Percentiles rank a stretch among this genome's conserved stretches.
Evolutionary conservation across 2,888 invertebrate genomes (phyloP).

Genomic region (Tenthredo distinguenda): DNA sequence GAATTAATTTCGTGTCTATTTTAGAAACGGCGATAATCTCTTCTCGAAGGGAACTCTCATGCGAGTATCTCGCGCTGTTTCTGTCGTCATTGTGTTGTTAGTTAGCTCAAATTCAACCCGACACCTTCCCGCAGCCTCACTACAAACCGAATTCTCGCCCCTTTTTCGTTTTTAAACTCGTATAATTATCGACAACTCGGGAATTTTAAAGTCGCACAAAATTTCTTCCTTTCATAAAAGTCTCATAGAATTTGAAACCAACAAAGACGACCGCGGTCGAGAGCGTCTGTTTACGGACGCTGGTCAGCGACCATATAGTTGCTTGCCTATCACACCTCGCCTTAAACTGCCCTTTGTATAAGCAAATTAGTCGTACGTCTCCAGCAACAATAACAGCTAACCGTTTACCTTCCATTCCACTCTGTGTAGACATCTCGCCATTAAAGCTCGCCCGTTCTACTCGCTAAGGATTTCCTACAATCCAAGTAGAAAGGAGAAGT

Average conservation of each 20-base stretch:
- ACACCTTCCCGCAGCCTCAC: neutral
- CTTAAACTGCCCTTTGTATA: constrained; percentile 41
- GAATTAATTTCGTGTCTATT: constrained; percentile 58
- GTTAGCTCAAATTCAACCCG: constrained; percentile 9
- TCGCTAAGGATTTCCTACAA: constrained; percentile 7
- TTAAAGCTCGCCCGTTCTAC: neutral
- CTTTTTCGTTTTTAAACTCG: constrained; percentile 7
- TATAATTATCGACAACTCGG: constrained; percentile 37
- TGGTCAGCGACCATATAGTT: constrained; percentile 1
- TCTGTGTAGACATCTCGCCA: constrained; percentile 38
- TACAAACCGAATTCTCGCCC: neutral
- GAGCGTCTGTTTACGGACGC: neutral
- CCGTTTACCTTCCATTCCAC: constrained; percentile 40
- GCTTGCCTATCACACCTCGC: constrained; percentile 38
- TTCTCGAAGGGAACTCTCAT: constrained; percentile 16
- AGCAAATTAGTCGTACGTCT: constrained; percentile 46
- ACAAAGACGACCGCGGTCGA: constrained; percentile 13
- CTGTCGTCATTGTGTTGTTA: constrained; percentile 29
- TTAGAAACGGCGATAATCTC: constrained; percentile 54
- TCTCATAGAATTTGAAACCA: neutral
- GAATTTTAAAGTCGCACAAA: constrained; percentile 26
- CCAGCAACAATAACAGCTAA: constrained; percentile 39
- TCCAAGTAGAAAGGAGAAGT: constrained; percentile 17
- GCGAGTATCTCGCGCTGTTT: neutral
- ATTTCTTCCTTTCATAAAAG: constrained; percentile 1